Base-by-base conservation (phyloP, 2,797 vertebrate species). In the Hyperoplus lanceolatus region DNA sequence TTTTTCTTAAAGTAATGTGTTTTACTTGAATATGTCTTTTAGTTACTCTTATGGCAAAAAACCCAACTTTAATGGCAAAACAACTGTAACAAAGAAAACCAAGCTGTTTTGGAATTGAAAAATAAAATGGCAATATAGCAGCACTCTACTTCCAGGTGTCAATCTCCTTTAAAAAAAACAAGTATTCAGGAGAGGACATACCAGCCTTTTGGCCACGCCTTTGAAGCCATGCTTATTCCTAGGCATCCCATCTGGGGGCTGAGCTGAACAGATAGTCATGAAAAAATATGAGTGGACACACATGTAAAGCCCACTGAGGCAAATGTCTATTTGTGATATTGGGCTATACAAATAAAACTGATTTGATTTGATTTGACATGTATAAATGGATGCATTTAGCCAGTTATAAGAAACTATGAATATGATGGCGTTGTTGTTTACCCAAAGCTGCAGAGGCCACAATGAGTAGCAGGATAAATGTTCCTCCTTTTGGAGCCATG, bases 161-260 rank as follows among this genome's bases (percentile, higher is more conserved):
- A 36, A 62, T 62, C 11, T 18, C 15, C 12, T 21, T 59, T 53
- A 41, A 48, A 66, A 39, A 12, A 41, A 54, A 53, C 0, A 15
- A 41, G 18, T 63, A 45, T 61, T 66, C 4, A 29, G 9, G 11
- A 75, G 38, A 12, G 38, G 2, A 75, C 84, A 42, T 89, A 96
- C 95, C 95, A 95, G 70, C 76, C 74, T 90, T 79, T 78, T 81
- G 29, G 75, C 68, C 8, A 75, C 69, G 29, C 82, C 49, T 36
- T 48, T 81, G 69, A 90, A 83, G 49, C 62, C 42, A 15, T 4
- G 21, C 43, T 59, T 58, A 4, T 66, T 48, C 41, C 12, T 71
- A 39, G 58, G 65, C 16, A 1, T 68, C 29, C 1, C 8, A 21
- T 43, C 2, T 41, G 56, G 11, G 18, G 6, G 51, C 14, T 16